Conservation (phyloP, 2,797 vertebrate genomes). For the Alosa sapidissima region DNA sequence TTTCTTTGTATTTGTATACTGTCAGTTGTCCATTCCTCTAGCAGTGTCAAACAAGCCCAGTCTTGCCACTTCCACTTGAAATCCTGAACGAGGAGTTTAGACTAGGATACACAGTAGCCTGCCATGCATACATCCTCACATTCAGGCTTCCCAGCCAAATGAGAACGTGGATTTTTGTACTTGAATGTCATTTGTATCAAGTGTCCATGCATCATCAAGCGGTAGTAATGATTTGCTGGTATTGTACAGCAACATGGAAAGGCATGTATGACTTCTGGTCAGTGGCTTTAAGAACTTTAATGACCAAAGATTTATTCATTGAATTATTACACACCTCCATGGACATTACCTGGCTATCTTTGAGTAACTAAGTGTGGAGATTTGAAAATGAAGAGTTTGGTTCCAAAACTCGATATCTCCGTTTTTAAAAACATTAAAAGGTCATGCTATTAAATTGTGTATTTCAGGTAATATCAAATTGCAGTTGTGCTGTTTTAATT, state of each 20-base stretch:
- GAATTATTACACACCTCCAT: neutral
- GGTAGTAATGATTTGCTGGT: neutral
- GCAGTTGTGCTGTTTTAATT: too few species aligned
- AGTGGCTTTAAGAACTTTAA: neutral
- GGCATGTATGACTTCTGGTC: neutral
- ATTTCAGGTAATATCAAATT: too few species aligned
- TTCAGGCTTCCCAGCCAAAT: neutral
- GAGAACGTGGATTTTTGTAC: neutral
- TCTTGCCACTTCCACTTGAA: conserved; percentile 5
- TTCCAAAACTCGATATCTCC: too few species aligned
- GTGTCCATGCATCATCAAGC: neutral
- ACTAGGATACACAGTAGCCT: neutral
- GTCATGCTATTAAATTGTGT: too few species aligned
- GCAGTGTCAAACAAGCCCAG: neutral
- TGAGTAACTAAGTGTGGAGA: neutral
- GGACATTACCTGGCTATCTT: neutral
- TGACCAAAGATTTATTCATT: neutral
- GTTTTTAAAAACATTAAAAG: too few species aligned
- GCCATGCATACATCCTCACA: neutral
- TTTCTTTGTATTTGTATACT: neutral
- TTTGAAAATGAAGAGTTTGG: too few species aligned
- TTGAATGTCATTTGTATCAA: neutral
- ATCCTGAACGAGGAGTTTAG: neutral
- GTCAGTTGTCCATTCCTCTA: neutral
- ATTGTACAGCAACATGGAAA: neutral